Evolutionary conservation across 1,140 invertebrate species (phyloP).

Genomic region (Drosophila setifemur): DNA sequence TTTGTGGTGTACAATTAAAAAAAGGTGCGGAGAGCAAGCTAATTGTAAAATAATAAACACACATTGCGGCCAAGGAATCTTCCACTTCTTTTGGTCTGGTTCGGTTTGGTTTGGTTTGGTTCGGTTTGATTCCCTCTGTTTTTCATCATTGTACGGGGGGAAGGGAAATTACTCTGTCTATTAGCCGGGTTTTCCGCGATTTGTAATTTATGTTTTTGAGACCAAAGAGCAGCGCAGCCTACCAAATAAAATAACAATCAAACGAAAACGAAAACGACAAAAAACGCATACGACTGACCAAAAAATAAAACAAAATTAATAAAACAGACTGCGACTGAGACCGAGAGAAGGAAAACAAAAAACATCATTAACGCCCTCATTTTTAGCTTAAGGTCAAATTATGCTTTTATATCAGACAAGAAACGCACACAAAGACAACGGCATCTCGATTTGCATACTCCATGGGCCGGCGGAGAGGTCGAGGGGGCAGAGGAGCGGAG

Average conservation of each 20-base stretch:
- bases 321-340: conserved; percentile 33
- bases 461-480: not conserved
- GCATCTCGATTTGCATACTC: conserved; percentile 59
- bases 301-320: conserved; percentile 46
- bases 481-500: not conserved
- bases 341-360: conserved; percentile 57
- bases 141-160: conserved; percentile 7
- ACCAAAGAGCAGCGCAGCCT: conserved; percentile 60
- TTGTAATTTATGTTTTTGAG: conserved; percentile 75
- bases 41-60: conserved; percentile 46
- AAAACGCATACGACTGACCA: conserved; percentile 28
- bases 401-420: conserved; percentile 69
- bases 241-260: conserved; percentile 45
- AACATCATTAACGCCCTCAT: conserved; percentile 80
- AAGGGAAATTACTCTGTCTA: conserved; percentile 5
- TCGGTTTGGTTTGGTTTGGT: conserved; percentile 14
- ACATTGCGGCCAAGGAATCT: conserved; percentile 29
- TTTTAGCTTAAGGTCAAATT: conserved; percentile 79
- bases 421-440: conserved; percentile 30
- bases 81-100: conserved; percentile 19
- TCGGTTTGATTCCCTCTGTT: not conserved
- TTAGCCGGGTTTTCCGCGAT: conserved; percentile 41
- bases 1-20: conserved; percentile 57
- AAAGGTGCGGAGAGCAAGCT: conserved; percentile 44
- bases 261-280: conserved; percentile 3